These are phyloP conservation scores for Mamestra brassicae DNA, from an alignment of 2,888 invertebrate species.

Conservation along the genomic window DNA sequence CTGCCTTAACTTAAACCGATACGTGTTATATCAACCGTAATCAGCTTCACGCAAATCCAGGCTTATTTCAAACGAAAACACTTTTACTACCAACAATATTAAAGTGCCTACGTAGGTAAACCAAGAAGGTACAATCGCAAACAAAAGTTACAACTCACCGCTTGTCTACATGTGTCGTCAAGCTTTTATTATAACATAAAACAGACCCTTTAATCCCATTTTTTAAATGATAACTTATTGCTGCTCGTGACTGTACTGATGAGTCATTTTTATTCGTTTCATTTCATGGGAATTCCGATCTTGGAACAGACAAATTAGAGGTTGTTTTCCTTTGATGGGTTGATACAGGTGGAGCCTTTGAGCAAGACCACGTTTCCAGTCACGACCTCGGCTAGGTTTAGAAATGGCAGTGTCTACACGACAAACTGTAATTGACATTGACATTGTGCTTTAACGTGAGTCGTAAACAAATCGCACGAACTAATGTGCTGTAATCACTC, in stretches of 20 bases:
- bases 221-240: slow-evolving; percentile 59
- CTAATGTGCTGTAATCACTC: slow-evolving; percentile 57
- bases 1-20: not conserved
- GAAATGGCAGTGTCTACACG: slow-evolving; percentile 68
- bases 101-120: not conserved
- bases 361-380: slow-evolving; percentile 68
- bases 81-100: slow-evolving; percentile 37
- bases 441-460: slow-evolving; percentile 74
- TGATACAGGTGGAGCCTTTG: slow-evolving; percentile 63
- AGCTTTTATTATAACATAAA: slow-evolving; percentile 53
- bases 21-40: slow-evolving; percentile 14
- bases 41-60: slow-evolving; percentile 36
- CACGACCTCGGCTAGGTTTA: slow-evolving; percentile 72
- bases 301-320: slow-evolving; percentile 26
- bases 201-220: slow-evolving; percentile 33
- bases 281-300: slow-evolving; percentile 34
- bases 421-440: slow-evolving; percentile 76
- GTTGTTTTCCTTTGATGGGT: slow-evolving; percentile 51
- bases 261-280: slow-evolving; percentile 45
- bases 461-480: slow-evolving; percentile 55
- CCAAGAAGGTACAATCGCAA: slow-evolving; percentile 31
- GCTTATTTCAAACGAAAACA: slow-evolving; percentile 42
- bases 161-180: slow-evolving; percentile 44
- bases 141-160: slow-evolving; percentile 28
- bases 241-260: slow-evolving; percentile 60